Base-by-base conservation (phyloP, 2,113 vertebrate genomes). In the Hepsetus odoe region DNA sequence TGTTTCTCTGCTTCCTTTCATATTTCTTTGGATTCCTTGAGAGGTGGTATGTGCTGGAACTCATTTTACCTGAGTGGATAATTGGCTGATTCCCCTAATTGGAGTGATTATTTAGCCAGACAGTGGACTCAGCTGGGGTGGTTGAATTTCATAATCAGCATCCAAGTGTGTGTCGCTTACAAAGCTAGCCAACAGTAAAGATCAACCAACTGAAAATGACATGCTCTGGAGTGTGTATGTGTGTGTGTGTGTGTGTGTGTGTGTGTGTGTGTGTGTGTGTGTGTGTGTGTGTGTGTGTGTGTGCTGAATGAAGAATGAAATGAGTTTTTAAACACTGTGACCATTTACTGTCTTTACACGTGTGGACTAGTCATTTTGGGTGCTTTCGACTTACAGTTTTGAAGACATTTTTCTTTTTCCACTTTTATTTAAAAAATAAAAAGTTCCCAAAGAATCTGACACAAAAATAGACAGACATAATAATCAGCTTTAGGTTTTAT, bases 1-100 rank as follows among this genome's bases (percentile, higher is more conserved):
- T 5, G 30, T 58, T 38, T 44, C 49, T 58, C 13, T 18, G 56
- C 24, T 2, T 56, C 12, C 59, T 32, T 55, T 24, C 69, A 46
- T 40, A 67, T 76, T 84, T 70, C 18, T 68, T 56, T 69, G 67
- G 22, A 79, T 83, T 59, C 42, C 30, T 77, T 72, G 32, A 82
- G 59, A 65, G 53, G 28, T 74, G n/a, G n/a, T 75, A 14, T 61
- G 40, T 76, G 62, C 72, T 79, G 79, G 32, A 67, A 55, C 64
- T 75, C 53, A 75, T 80, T 67, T 64, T 81, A 77, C 53, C 77
- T 81, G 55, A 78, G 76, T 65, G 68, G 70, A 56, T 71, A 84
- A 84, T 78, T 74, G 62, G 62, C 75, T 75, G 72, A 68, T 83
- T 75, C 76, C 38, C 66, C 70, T 85, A 71, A 80, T 82, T 85